phyloP scores from a whole-genome alignment of 2,113 vertebrate species.

The Leptobrachium leishanense region DNA sequence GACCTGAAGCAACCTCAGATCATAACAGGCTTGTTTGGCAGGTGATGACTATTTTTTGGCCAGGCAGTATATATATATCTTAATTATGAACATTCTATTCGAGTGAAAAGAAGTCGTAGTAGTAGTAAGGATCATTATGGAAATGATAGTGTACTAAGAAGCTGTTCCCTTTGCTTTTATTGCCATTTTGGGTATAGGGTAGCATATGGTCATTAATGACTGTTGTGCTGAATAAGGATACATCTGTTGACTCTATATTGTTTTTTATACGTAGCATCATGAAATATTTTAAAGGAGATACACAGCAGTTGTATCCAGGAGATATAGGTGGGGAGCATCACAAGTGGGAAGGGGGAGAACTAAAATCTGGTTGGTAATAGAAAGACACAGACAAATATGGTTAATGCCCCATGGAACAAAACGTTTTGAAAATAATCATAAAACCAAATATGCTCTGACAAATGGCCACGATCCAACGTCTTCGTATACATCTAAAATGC shows the following conservation, averaged over 20 bases:
- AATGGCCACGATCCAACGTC: too few species aligned
- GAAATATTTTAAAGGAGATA: slow-evolving; percentile 19
- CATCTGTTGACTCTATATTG: slow-evolving; percentile 40
- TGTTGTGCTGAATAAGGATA: slow-evolving; percentile 45
- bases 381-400: not conserved
- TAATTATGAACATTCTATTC: too few species aligned
- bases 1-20: too few species aligned
- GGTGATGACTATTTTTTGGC: too few species aligned
- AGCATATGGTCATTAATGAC: slow-evolving; percentile 45
- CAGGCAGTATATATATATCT: too few species aligned
- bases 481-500: too few species aligned
- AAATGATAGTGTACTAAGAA: slow-evolving; percentile 30
- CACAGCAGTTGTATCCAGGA: slow-evolving; percentile 5
- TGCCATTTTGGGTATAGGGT: slow-evolving; percentile 25
- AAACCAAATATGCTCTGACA: too few species aligned
- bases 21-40: too few species aligned
- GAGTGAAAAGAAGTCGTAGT: too few species aligned
- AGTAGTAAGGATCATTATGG: not conserved
- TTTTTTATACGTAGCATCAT: slow-evolving; percentile 16
- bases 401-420: not conserved
- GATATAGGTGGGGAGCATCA: not conserved
- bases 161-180: slow-evolving; percentile 28
- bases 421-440: too few species aligned
- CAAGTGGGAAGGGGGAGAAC: not conserved
- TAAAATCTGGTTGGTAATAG: too few species aligned